Evolutionary conservation across 2,888 invertebrate species (phyloP).

Genomic region (Julus scandinavius): DNA sequence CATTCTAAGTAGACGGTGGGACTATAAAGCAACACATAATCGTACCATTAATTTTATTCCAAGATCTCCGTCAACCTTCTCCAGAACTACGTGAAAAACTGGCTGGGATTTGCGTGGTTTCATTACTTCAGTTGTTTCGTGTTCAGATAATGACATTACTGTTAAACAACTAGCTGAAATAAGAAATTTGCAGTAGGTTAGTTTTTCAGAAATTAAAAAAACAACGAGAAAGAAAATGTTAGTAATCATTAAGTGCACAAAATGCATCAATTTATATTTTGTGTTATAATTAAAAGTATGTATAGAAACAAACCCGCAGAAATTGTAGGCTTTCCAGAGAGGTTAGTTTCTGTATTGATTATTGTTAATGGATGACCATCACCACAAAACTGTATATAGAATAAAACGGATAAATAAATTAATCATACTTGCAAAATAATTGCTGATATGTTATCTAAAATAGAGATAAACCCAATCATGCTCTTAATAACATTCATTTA

Average conservation of each 20-base stretch:
- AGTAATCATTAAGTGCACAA: not conserved
- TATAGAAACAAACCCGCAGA: not conserved
- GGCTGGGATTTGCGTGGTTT: not conserved
- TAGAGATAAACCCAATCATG: too few species aligned
- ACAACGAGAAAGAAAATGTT: not conserved
- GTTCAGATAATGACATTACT: not conserved
- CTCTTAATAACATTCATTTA: too few species aligned
- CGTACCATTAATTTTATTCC: slow-evolving; percentile 44
- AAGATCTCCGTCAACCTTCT: not conserved
- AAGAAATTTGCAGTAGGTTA: not conserved
- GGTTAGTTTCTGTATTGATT: slow-evolving; percentile 12
- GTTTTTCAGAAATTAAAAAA: not conserved
- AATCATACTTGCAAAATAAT: too few species aligned
- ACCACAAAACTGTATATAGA: slow-evolving; percentile 10
- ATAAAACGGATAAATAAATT: slow-evolving; percentile 35
- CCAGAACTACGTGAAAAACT: slow-evolving; percentile 22
- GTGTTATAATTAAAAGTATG: not conserved
- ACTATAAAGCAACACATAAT: not conserved
- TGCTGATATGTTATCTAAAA: too few species aligned
- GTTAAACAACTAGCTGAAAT: not conserved
- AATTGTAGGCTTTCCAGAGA: not conserved
- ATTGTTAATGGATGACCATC: slow-evolving; percentile 35
- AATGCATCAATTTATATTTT: not conserved
- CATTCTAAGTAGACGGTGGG: not conserved
- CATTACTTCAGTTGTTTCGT: not conserved